Base-by-base conservation (phyloP, 2,797 vertebrate genomes). In the Pipistrellus pygmaeus region DNA sequence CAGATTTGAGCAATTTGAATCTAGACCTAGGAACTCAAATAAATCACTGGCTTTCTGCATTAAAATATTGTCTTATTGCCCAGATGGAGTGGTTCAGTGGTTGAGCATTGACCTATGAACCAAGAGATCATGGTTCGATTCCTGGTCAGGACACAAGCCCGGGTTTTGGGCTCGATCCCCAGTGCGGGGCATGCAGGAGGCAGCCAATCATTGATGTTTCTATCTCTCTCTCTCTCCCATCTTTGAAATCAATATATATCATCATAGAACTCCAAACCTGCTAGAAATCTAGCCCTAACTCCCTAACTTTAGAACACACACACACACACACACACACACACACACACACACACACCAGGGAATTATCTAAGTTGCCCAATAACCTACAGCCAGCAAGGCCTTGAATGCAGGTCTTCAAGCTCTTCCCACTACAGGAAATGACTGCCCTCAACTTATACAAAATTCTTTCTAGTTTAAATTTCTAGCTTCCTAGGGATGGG, bases 11-110 rank as follows among this genome's bases (percentile, higher is more conserved):
- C 2, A 35, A 91, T 60, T 80, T 35, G 8, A 97, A 95, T 94
- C 87, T 82, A 85, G 91, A 64, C 68, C 51, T 92, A 96, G 89
- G 3, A 25, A 57, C 8, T 0, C 69, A 94, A 91, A 97, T 95
- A 93, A 96, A 95, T 77, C 20, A 1, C 32, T 80, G 35, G 66
- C 86, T 80, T 18, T 32, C 6, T 48, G n/a, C 11, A 77, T 77
- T 76, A 78, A 96, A 89, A 81, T 80, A 78, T n/a, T 72, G 10
- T 77, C 25, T 69, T 21, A 69, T 30, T 62, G 60, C 60, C 57
- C 27, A 3, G 27, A 30, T 30, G 27, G 60, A 1, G 0, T 62
- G 60, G 27, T 30, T 62, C 60, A 62, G 60, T 62, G 27, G 60
- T 62, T 62, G 27, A 62, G 60, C 60, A 62, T 62, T 62, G 60